phyloP scores from a whole-genome alignment of 2,113 vertebrate genomes.

The Hassar affinis region DNA sequence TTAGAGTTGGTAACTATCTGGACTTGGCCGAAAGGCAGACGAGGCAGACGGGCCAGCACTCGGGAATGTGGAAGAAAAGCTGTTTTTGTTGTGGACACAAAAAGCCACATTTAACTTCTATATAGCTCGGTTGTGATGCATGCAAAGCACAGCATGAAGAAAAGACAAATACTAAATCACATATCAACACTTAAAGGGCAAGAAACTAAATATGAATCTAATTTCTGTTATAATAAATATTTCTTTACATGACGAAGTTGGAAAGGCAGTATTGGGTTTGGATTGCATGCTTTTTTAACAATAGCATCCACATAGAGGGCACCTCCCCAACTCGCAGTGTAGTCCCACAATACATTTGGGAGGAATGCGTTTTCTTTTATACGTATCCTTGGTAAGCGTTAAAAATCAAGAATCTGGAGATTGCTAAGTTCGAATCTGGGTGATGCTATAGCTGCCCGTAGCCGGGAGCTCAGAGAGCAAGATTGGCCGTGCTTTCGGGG shows the following conservation, averaged over 20 bases:
- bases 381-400: background rate
- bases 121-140: background rate
- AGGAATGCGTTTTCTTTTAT: background rate
- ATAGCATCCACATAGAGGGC: background rate
- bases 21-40: constrained; percentile 48
- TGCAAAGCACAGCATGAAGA: background rate
- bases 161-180: background rate
- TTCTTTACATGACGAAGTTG: constrained; percentile 54
- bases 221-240: constrained; percentile 43
- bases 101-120: constrained; percentile 17
- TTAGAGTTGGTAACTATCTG: constrained; percentile 58
- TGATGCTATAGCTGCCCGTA: too few species aligned
- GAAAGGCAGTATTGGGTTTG: constrained; percentile 55
- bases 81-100: constrained; percentile 16
- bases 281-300: background rate
- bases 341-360: background rate
- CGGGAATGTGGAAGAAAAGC: constrained; percentile 18
- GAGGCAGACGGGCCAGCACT: constrained; percentile 40
- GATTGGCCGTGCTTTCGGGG: too few species aligned
- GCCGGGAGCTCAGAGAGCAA: too few species aligned
- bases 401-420: too few species aligned
- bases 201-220: background rate
- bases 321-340: background rate
- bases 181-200: background rate
- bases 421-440: too few species aligned